Evolutionary conservation across 2,888 invertebrate genomes (phyloP).

Genomic region (Scaptomyza cyrtandrae): DNA sequence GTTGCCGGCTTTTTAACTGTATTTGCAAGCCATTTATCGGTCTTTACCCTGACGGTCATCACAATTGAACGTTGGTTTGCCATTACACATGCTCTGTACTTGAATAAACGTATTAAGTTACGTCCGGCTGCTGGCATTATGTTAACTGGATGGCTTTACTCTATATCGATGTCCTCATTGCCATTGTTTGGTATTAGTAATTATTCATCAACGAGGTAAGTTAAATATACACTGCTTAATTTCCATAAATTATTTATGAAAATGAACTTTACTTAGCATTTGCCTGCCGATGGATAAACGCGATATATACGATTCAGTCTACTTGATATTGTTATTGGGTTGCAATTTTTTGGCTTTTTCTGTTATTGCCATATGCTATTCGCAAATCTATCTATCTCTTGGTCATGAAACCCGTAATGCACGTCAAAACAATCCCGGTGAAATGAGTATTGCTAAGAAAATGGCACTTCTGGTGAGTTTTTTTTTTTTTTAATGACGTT

Average conservation of each 20-base stretch:
- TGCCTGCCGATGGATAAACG: slow-evolving; percentile 94
- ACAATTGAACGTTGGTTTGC: slow-evolving; percentile 94
- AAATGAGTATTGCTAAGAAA: slow-evolving; percentile 92
- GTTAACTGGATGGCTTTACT: slow-evolving; percentile 92
- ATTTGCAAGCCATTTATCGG: slow-evolving; percentile 93
- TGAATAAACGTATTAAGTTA: slow-evolving; percentile 91
- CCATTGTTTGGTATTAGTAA: slow-evolving; percentile 94
- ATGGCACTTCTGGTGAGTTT: slow-evolving; percentile 92
- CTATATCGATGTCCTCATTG: slow-evolving; percentile 90
- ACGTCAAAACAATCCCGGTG: slow-evolving; percentile 86
- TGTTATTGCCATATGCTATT: slow-evolving; percentile 93
- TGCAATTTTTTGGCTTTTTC: slow-evolving; percentile 93
- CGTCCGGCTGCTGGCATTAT: slow-evolving; percentile 90
- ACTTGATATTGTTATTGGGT: slow-evolving; percentile 90
- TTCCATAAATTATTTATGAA: not conserved
- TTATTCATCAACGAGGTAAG: slow-evolving; percentile 92
- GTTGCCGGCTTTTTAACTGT: slow-evolving; percentile 95
- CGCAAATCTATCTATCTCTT: slow-evolving; percentile 93
- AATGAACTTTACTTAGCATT: slow-evolving; percentile 85
- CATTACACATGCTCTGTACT: slow-evolving; percentile 92
- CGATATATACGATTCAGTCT: slow-evolving; percentile 88
- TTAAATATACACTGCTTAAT: not conserved
- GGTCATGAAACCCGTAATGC: slow-evolving; percentile 88
- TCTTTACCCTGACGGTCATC: slow-evolving; percentile 93
- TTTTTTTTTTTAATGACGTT: not conserved